A percentile compares a stretch with the other conserved stretches of the same genome.
Evolutionary conservation across 1,140 invertebrate species (phyloP).

Genomic region (Trichonephila inaurata): DNA sequence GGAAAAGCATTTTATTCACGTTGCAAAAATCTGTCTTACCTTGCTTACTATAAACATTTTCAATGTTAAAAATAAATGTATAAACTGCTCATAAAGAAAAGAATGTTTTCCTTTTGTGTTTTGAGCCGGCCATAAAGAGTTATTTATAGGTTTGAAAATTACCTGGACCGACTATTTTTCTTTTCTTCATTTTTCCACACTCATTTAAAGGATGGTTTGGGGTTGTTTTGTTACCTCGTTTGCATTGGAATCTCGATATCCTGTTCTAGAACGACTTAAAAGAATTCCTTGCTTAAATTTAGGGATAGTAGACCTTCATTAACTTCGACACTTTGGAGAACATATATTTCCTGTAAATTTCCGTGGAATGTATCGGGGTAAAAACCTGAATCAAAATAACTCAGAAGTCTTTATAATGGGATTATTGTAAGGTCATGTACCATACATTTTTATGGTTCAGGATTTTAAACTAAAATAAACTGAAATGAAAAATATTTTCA

Average conservation of each 20-base stretch:
- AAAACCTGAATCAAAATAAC: too few relatives aligned
- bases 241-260: background rate
- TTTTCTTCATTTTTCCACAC: background rate
- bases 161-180: background rate
- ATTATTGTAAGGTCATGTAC: too few relatives aligned
- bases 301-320: background rate
- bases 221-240: background rate
- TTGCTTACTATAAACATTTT: too few relatives aligned
- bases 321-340: background rate
- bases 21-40: too few relatives aligned
- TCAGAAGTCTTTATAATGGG: too few relatives aligned
- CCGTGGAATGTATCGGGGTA: background rate
- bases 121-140: background rate
- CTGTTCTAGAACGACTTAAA: background rate
- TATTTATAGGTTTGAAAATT: constrained; percentile 7
- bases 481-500: too few relatives aligned
- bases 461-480: too few relatives aligned
- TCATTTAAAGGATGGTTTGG: constrained; percentile 7
- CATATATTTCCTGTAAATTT: background rate
- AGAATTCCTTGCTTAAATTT: background rate
- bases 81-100: background rate
- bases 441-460: too few relatives aligned
- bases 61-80: background rate
- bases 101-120: background rate
- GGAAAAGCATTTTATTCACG: too few relatives aligned